Conservation (phyloP, 2,888 invertebrate species). For the Cantharis rufa region DNA sequence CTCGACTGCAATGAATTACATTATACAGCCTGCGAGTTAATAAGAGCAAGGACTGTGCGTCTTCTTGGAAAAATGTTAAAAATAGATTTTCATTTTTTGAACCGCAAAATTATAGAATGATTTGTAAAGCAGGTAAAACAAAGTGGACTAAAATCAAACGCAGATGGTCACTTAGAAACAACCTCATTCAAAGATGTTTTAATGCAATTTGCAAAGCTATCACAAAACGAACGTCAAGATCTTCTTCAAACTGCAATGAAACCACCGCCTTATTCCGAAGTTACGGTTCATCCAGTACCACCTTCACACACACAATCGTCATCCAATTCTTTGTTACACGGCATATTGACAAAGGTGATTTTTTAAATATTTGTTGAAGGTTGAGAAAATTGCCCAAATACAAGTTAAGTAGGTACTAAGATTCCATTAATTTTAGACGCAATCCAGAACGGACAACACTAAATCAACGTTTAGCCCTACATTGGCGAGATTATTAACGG, state of each 20-base stretch:
- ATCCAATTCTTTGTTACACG: conserved; percentile 72
- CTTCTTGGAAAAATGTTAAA: background rate
- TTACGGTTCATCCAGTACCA: conserved; percentile 74
- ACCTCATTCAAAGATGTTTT: conserved; percentile 74
- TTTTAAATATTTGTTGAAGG: background rate
- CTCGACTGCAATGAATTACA: background rate
- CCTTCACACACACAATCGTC: conserved; percentile 54
- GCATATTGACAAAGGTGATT: conserved; percentile 72
- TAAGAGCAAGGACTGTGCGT: background rate
- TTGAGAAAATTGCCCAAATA: background rate
- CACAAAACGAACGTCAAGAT: conserved; percentile 58
- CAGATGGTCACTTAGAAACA: conserved; percentile 53
- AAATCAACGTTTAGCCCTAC: conserved; percentile 77
- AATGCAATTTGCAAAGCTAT: conserved; percentile 72
- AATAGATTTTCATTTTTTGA: background rate
- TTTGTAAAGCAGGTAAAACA: conserved; percentile 41
- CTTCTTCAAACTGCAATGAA: conserved; percentile 51
- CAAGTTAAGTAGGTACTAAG: background rate
- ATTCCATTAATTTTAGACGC: conserved; percentile 43
- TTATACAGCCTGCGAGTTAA: background rate
- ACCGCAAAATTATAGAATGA: background rate
- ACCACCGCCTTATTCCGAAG: conserved; percentile 75
- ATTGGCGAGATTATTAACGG: conserved; percentile 77
- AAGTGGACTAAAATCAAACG: conserved; percentile 57
- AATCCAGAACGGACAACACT: conserved; percentile 46